A percentile compares a stretch with the other conserved stretches of the same genome.
These are phyloP conservation scores for Ametastegia equiseti DNA, from an alignment of 2,888 invertebrate genomes.

Conservation along the genomic window DNA sequence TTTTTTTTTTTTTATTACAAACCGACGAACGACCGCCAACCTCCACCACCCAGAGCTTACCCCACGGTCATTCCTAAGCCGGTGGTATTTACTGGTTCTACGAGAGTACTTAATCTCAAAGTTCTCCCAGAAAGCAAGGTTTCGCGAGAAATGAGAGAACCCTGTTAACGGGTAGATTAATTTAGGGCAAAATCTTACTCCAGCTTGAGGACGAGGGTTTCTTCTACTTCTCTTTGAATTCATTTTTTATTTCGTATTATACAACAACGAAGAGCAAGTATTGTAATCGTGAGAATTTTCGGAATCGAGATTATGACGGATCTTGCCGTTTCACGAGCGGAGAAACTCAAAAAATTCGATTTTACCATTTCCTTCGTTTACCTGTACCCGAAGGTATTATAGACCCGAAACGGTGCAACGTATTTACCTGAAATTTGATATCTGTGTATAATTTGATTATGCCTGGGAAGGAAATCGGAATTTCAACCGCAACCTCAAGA, in stretches of 20 bases:
- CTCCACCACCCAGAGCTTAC: neutral
- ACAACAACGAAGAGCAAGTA: too few species aligned
- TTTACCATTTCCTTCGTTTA: too few species aligned
- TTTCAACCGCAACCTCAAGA: too few species aligned
- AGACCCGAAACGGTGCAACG: too few species aligned
- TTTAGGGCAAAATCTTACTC: slow-evolving; percentile 1
- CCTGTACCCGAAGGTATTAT: too few species aligned
- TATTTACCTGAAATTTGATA: too few species aligned
- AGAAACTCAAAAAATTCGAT: too few species aligned
- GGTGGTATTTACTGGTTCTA: slow-evolving; percentile 16
- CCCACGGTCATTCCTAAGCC: slow-evolving; percentile 25
- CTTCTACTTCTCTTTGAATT: neutral
- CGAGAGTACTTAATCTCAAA: slow-evolving; percentile 33
- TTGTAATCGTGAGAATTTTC: too few species aligned
- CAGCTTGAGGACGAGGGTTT: neutral
- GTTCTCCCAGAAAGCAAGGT: neutral
- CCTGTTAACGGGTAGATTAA: slow-evolving; percentile 28
- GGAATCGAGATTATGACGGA: too few species aligned
- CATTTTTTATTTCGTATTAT: neutral
- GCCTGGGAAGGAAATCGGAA: too few species aligned
- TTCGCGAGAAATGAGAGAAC: slow-evolving; percentile 2
- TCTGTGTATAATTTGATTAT: too few species aligned
- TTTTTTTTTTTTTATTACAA: neutral
- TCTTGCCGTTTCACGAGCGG: too few species aligned
- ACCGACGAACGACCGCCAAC: slow-evolving; percentile 25